phyloP scores from a whole-genome alignment of 2,113 vertebrate species.

The Toxotes jaculatrix region DNA sequence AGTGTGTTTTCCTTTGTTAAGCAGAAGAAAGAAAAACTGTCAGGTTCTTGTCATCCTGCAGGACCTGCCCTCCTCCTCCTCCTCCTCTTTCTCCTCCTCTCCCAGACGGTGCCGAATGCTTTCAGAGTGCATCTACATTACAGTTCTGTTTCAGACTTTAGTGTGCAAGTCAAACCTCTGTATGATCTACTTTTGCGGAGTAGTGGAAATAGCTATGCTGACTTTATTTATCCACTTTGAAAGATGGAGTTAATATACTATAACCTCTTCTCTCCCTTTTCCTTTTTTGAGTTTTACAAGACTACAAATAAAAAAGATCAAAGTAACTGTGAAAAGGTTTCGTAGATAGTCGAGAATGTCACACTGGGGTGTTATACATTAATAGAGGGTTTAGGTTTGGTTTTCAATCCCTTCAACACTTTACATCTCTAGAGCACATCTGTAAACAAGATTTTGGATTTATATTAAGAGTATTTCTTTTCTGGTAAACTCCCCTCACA shows the following conservation, averaged over 20 bases:
- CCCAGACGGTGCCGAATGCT: constrained; percentile 26
- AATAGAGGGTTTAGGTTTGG: constrained; percentile 70
- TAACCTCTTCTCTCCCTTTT: constrained; percentile 58
- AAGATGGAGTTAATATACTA: constrained; percentile 60
- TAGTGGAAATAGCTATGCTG: constrained; percentile 29
- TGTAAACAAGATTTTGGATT: constrained; percentile 75
- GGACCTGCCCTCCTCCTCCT: constrained; percentile 19
- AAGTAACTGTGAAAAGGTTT: constrained; percentile 79
- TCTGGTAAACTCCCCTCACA: constrained; percentile 36
- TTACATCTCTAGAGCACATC: constrained; percentile 68
- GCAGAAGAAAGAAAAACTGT: constrained; percentile 35
- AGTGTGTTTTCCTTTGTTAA: constrained; percentile 32
- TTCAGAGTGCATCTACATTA: constrained; percentile 41
- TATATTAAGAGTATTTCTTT: constrained; percentile 49
- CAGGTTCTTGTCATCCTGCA: constrained; percentile 38
- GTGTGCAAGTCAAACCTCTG: constrained; percentile 43
- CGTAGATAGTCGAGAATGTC: constrained; percentile 80
- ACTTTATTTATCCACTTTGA: constrained; percentile 64
- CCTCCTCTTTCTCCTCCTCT: constrained; percentile 12
- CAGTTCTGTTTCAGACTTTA: constrained; percentile 46
- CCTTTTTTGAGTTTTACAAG: constrained; percentile 79
- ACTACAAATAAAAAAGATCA: constrained; percentile 82
- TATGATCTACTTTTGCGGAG: constrained; percentile 36
- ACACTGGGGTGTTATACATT: constrained; percentile 80
- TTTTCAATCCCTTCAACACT: constrained; percentile 76